A percentile compares a stretch with the other conserved stretches of the same genome.
phyloP scores from a whole-genome alignment of 2,797 vertebrate species.

The Choloepus didactylus region DNA sequence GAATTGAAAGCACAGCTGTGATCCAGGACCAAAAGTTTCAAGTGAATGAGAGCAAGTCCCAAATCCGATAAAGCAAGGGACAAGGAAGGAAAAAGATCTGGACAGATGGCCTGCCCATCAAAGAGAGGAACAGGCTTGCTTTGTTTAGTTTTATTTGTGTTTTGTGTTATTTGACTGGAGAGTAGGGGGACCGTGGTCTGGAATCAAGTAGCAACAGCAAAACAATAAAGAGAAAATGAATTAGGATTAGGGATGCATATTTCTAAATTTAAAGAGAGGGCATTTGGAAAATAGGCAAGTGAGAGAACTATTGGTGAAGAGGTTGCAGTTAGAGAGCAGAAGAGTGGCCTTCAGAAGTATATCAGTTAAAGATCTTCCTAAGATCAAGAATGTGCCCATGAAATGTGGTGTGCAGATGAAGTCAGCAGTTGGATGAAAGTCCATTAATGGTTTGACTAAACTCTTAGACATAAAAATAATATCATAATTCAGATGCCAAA shows the following conservation, averaged over 20 bases:
- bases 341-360: not conserved
- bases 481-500: not conserved
- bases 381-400: not conserved
- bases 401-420: not conserved
- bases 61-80: not conserved
- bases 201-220: constrained; percentile 4
- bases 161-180: not conserved
- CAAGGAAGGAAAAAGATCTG: not conserved
- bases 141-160: not conserved
- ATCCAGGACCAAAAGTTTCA: not conserved
- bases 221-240: not conserved
- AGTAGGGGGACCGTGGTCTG: not conserved
- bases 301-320: not conserved
- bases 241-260: not conserved
- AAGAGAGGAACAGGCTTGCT: not conserved
- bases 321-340: not conserved
- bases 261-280: not conserved
- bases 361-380: not conserved
- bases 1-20: not conserved
- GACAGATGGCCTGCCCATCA: not conserved
- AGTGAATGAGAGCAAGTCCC: not conserved
- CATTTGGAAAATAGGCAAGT: not conserved
- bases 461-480: not conserved
- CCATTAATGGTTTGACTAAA: not conserved
- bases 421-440: not conserved